phyloP scores from a whole-genome alignment of 1,140 invertebrate species.

The Amphibalanus amphitrite region DNA sequence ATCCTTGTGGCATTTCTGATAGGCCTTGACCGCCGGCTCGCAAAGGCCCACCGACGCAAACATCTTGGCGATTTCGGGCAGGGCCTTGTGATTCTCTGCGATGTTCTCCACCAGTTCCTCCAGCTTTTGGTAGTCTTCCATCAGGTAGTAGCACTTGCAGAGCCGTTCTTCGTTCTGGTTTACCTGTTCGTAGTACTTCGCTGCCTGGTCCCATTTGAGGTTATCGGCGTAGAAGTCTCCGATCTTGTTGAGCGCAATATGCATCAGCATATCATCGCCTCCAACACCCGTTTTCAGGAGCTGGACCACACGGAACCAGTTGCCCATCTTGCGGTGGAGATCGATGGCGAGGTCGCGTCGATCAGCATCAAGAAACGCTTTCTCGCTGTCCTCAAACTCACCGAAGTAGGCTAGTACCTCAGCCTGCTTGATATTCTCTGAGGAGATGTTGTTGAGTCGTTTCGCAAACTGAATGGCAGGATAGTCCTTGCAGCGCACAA shows the following conservation, averaged over 20 bases:
- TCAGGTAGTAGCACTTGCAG: constrained; percentile 75
- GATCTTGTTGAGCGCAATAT: constrained; percentile 70
- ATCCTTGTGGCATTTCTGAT: constrained; percentile 54
- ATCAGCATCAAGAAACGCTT: constrained; percentile 80
- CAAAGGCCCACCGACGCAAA: constrained; percentile 73
- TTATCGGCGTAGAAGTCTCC: constrained; percentile 78
- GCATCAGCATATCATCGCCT: constrained; percentile 64
- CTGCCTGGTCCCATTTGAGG: constrained; percentile 70
- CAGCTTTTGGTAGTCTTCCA: constrained; percentile 80
- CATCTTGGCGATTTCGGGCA: constrained; percentile 60
- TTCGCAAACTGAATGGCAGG: constrained; percentile 80
- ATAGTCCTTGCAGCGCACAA: constrained; percentile 78
- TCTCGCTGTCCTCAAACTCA: constrained; percentile 85
- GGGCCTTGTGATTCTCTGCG: constrained; percentile 51
- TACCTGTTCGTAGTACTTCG: constrained; percentile 72
- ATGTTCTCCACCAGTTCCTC: constrained; percentile 51
- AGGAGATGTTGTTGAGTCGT: constrained; percentile 60
- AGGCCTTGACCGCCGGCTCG: constrained; percentile 59
- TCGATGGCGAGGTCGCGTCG: constrained; percentile 78
- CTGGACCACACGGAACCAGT: constrained; percentile 85
- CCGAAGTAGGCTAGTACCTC: constrained; percentile 82
- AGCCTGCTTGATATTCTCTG: constrained; percentile 57
- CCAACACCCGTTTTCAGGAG: constrained; percentile 39
- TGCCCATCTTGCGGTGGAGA: constrained; percentile 72
- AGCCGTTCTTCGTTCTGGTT: constrained; percentile 55